A percentile compares a stretch with the other conserved stretches of the same genome.
Evolutionary conservation across 2,888 invertebrate species (phyloP).

Genomic region (Andrena camellia): DNA sequence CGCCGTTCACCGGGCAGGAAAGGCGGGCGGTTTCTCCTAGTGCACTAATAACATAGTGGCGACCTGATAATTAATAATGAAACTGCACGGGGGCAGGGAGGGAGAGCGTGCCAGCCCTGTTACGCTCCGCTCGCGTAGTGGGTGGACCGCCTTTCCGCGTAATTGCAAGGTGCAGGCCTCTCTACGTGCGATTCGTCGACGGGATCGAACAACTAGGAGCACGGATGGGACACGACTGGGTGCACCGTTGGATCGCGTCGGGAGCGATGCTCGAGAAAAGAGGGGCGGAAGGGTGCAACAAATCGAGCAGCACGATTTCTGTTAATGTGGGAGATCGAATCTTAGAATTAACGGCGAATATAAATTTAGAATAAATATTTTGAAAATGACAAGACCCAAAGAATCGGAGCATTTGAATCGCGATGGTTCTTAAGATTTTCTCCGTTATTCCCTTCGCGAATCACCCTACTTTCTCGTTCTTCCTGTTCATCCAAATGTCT

Average conservation of each 20-base stretch:
- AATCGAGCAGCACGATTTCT: too few relatives aligned
- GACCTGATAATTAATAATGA: constrained; percentile 83
- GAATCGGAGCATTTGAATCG: neutral
- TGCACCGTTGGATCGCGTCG: neutral
- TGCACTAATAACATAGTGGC: constrained; percentile 84
- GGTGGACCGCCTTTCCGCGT: constrained; percentile 73
- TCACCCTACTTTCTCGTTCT: constrained; percentile 1
- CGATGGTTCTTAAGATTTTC: constrained; percentile 6
- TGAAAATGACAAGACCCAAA: neutral
- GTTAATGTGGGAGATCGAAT: too few relatives aligned
- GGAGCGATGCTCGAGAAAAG: neutral
- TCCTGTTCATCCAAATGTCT: constrained; percentile 13
- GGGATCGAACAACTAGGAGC: constrained; percentile 54
- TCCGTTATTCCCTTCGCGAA: neutral
- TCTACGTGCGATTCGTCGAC: constrained; percentile 68
- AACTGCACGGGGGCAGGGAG: constrained; percentile 48
- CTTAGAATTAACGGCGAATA: too few relatives aligned
- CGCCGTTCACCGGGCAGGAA: constrained; percentile 67
- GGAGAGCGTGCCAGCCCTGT: constrained; percentile 53
- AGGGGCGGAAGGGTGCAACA: too few relatives aligned
- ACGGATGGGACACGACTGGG: constrained; percentile 20
- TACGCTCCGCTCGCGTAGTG: constrained; percentile 63
- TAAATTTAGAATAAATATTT: too few relatives aligned
- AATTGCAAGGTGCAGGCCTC: constrained; percentile 72
- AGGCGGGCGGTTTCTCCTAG: constrained; percentile 83